Conservation (phyloP, 2,113 vertebrate genomes). For the Indicator indicator region DNA sequence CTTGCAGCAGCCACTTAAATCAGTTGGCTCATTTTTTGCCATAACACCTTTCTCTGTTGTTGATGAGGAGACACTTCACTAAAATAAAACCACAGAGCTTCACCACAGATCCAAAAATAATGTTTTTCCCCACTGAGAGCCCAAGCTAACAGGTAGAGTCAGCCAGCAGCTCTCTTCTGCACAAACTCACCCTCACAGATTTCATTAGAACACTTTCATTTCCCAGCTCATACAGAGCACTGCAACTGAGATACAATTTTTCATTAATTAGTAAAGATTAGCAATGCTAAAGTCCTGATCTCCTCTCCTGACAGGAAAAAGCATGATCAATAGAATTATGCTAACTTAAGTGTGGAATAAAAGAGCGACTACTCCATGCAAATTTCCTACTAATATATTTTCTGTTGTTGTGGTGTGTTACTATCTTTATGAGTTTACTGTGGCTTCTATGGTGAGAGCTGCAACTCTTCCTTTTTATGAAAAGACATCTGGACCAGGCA, state of each 20-base stretch:
- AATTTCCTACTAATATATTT: not conserved
- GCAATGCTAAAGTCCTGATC: not conserved
- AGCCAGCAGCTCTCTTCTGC: not conserved
- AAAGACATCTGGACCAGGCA: slow-evolving; percentile 36
- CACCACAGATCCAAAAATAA: not conserved
- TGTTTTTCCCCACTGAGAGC: not conserved
- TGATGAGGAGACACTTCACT: not conserved
- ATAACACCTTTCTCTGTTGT: not conserved
- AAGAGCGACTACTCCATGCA: not conserved
- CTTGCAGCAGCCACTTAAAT: not conserved
- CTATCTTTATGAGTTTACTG: not conserved
- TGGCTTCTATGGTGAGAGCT: not conserved
- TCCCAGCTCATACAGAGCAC: not conserved
- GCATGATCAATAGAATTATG: not conserved
- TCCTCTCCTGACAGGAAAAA: not conserved
- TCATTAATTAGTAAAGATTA: not conserved
- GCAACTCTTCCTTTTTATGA: not conserved
- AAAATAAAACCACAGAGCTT: not conserved
- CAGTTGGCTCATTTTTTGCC: not conserved
- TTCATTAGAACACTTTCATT: not conserved
- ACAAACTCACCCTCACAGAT: not conserved
- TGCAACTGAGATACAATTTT: not conserved
- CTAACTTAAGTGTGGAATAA: not conserved
- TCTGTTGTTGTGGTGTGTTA: not conserved
- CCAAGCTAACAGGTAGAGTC: not conserved